phyloP scores from a whole-genome alignment of 2,797 vertebrate species.

The Simalia tracyae region DNA sequence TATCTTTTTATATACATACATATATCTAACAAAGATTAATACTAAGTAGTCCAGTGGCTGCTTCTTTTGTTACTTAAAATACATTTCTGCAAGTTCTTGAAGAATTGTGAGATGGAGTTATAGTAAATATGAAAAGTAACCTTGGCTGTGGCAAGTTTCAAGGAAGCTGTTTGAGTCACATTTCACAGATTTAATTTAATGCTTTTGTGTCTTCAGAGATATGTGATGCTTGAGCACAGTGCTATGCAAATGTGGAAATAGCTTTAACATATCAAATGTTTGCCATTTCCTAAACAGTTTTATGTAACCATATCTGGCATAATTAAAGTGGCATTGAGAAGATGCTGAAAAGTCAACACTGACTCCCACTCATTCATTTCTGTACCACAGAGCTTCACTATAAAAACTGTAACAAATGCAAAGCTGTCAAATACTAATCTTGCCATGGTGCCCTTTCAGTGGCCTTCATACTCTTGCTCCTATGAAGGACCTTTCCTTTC shows the following conservation, averaged over 20 bases:
- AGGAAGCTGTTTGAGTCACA: neutral
- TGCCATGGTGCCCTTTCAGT: constrained; percentile 56
- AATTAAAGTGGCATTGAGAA: neutral
- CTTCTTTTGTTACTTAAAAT: neutral
- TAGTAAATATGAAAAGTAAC: neutral
- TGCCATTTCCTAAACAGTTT: neutral
- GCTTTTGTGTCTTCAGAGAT: neutral
- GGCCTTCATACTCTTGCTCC: constrained; percentile 54
- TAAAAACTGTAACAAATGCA: neutral
- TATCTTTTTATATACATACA: neutral
- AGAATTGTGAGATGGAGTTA: neutral
- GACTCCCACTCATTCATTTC: neutral
- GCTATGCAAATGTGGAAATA: neutral
- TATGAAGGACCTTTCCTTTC: constrained; percentile 46
- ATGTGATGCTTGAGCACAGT: neutral
- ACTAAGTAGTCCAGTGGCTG: neutral
- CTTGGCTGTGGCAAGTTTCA: neutral
- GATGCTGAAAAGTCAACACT: neutral
- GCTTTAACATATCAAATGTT: neutral
- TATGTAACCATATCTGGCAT: neutral
- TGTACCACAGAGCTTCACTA: neutral
- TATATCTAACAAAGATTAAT: neutral
- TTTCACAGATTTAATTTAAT: neutral
- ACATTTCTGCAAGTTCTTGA: neutral
- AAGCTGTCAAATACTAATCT: constrained; percentile 12